These are phyloP conservation scores for Crotalus horridus DNA, from an alignment of 2,113 vertebrate genomes.

Conservation along the genomic window DNA sequence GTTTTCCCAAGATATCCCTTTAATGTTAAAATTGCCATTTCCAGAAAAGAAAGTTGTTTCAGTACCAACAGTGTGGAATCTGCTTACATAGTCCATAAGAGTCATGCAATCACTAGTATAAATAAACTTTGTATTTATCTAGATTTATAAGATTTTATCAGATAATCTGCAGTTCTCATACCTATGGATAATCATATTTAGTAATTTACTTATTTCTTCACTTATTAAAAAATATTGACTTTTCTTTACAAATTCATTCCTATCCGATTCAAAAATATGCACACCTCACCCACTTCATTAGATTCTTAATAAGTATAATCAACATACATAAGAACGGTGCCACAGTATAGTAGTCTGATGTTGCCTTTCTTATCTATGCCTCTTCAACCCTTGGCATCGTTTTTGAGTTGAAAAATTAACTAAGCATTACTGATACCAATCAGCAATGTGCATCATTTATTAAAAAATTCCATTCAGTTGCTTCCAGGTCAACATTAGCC, in stretches of 20 bases:
- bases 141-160: background rate
- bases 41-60: background rate
- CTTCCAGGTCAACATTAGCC: background rate
- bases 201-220: background rate
- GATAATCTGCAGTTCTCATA: background rate
- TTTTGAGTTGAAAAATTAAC: background rate
- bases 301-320: background rate
- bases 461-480: background rate
- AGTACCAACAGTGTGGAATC: background rate
- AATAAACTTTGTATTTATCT: background rate
- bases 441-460: background rate
- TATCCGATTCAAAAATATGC: background rate
- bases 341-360: background rate
- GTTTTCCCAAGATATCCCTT: background rate
- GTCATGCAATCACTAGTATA: background rate
- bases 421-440: background rate
- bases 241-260: background rate
- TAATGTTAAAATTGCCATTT: background rate
- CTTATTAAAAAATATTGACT: background rate
- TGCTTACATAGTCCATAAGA: background rate
- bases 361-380: background rate
- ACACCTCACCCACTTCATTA: background rate
- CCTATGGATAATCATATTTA: background rate
- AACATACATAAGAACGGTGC: background rate
- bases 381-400: background rate